Base-by-base conservation (phyloP, 2,113 vertebrate species). In the Cryptomyrus ogoouensis region DNA sequence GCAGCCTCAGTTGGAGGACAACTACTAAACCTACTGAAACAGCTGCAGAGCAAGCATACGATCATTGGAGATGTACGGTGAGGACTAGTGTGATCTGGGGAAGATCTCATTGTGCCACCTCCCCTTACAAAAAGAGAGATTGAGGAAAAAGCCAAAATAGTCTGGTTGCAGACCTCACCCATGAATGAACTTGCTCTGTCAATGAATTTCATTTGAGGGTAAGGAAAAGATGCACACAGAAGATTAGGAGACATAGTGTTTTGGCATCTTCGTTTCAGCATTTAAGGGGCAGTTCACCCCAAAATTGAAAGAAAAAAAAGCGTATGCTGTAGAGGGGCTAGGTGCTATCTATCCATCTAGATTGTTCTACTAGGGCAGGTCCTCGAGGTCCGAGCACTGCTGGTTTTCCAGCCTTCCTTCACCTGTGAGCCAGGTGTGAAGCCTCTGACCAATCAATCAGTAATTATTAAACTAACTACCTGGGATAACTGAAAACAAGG, bases 21-120 rank as follows among this genome's bases (percentile, higher is more conserved):
- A 91, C 92, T 99, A 17, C 95, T 95, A 94, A 93, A 96, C 90
- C 93, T 96, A 89, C 93, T 99, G 2, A 87, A 42, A 66, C 91
- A 97, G 31, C 96, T 97, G 87, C 95, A 98, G 94, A 70, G 58
- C 46, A 96, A 95, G 90, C 97, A 99, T 92, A 93, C 96, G 85
- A 93, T 98, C 88, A 97, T 99, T 31, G 98, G 98, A 1, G 97
- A 99, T 88, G 94, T 99, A 91, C 97, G 98, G 98, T 99, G 94
- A 92, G 92, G 88, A 44, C 31, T 21, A 5, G 27, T 15, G 5
- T 83, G 8, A 89, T 15, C 24, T 12, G 15, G 39, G 12, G 24
- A 70, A 35, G n/a, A 66, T n/a, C 2, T 8, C 58, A 42, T 44
- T 39, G 24, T 35, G 21, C n/a, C 58, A 70, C 19, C 17, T 58